Base-by-base conservation (phyloP, 2,113 vertebrate genomes). In the Glaucidium brasilianum region DNA sequence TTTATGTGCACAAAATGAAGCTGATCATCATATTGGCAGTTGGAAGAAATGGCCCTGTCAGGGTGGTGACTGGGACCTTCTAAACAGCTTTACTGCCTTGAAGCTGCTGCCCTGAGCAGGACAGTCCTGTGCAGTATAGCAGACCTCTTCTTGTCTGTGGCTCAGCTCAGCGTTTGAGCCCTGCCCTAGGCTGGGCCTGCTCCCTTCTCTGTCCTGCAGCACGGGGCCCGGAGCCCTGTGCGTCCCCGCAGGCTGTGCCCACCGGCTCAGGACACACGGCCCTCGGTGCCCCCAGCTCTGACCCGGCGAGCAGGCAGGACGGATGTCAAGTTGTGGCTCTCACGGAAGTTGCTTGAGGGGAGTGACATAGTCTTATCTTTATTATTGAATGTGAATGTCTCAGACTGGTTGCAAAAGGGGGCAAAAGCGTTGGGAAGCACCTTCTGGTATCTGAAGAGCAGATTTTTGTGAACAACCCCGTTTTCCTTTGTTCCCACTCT, bases 181-280 rank as follows among this genome's bases (percentile, higher is more conserved):
- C 50, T 29, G 11, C 17, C 9, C 3, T 85, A 67, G 7, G 63
- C 50, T 55, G 17, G 12, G 19, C 17, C 34, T 91, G 78, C 47
- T 66, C 80, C 62, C 68, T 37, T 64, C 9, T 0, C 29, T 22
- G n/a, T 84, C 41, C 22, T 41, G 2, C 2, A 30, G 23, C 34
- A 9, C 12, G 34, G 14, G 50, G 27, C 75, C 55, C 47, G 72
- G 53, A 82, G 43, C 53, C 72, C 35, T 11, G 1, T 3, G 5
- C 10, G 4, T 35, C 17, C 63, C 26, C 23, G 18, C 5, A 0
- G 15, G 14, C n/a, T n/a, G n/a, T n/a, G n/a, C n/a, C n/a, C n/a
- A n/a, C n/a, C n/a, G n/a, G n/a, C 63, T 62, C 56, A 79, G 78
- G 41, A 18, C 5, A 0, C 8, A 22, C 29, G 29, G 41, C 34